A percentile compares a stretch with the other conserved stretches of the same genome.
phyloP scores from a whole-genome alignment of 2,888 invertebrate species.

The Flexamia atlantica region DNA sequence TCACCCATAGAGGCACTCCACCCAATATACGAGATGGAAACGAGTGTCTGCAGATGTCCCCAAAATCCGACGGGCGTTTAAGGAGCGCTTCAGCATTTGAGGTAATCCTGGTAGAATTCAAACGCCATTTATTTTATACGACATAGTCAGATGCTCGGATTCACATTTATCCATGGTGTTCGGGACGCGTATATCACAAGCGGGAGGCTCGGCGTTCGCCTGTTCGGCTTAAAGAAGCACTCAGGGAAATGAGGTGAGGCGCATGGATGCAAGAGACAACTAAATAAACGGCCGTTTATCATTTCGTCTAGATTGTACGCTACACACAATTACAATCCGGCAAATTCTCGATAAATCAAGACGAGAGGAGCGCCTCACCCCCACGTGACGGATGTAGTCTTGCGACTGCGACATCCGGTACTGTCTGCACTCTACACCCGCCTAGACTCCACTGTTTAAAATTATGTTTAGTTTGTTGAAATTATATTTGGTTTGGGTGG shows the following conservation, averaged over 20 bases:
- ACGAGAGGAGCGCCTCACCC: neutral
- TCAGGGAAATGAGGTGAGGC: conserved; percentile 58
- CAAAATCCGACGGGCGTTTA: neutral
- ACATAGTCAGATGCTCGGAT: conserved; percentile 10
- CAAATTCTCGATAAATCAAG: conserved; percentile 61
- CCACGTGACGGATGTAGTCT: conserved; percentile 42
- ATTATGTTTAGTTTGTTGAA: neutral
- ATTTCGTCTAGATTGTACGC: conserved; percentile 55
- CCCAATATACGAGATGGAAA: neutral
- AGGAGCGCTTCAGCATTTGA: neutral
- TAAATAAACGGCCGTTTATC: conserved; percentile 63
- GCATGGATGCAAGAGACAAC: conserved; percentile 61
- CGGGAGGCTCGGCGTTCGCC: neutral
- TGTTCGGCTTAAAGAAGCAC: conserved; percentile 54
- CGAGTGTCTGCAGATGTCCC: neutral
- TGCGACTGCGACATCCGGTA: conserved; percentile 26
- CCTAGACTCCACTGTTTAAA: neutral
- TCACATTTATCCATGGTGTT: conserved; percentile 49
- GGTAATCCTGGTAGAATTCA: conserved; percentile 30
- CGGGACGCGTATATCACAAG: conserved; percentile 10
- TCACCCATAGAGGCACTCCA: too few species aligned
- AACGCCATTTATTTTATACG: conserved; percentile 40
- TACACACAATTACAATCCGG: conserved; percentile 63
- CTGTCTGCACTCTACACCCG: neutral
- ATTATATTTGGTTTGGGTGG: too few species aligned